Evolutionary conservation across 2,797 vertebrate species (phyloP), one percentile per base, ranked within the genome.

Genomic region (Poliocrania exsul): DNA sequence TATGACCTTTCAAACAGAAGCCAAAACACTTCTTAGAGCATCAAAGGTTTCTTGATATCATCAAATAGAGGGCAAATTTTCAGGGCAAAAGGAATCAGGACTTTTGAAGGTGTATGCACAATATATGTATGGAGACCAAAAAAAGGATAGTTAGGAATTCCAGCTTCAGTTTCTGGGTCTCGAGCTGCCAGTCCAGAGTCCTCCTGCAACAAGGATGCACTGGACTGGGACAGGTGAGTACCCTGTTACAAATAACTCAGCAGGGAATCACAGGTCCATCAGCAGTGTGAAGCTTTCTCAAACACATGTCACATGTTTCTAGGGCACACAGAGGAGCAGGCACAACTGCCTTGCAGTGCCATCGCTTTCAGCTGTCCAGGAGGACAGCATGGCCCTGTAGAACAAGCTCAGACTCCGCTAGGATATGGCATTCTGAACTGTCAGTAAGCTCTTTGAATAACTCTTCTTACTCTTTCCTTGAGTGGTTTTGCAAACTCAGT

Each of bases 161-260:
- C 40, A 56, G 4, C 24, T 40, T 23, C 50, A 57, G 40, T 54
- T 38, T 6, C 29, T 2, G 2, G 54, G 29, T 71, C 2, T 35
- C 7, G 42, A 87, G 29, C 53, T 65, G 54, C 14, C 40, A 33
- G 51, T 7, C 57, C 18, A 9, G 50, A 15, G 21, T 38, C 18
- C 20, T 81, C 19, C 53, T 50, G 79, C 75, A 61, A 20, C 42
- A 56, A 42, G n/a, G 42, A n/a, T 9, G 16, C 28, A 15, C 37
- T 16, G 2, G 37, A 6, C 7, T 9, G 23, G 50, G 38, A 25
- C 12, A 35, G 58, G 16, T 0, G 1, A 73, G 49, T 8, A 26
- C 28, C 31, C 53, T 4, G 11, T 31, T 49, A 17, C 38, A 65
- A 23, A 58, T 4, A 38, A 50, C 17, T 42, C 56, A 54, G 56